A percentile compares a stretch with the other conserved stretches of the same genome.
Conservation (phyloP, 53 echinoderm and acorn worm genomes). For the Mesocentrotus franciscanus region DNA sequence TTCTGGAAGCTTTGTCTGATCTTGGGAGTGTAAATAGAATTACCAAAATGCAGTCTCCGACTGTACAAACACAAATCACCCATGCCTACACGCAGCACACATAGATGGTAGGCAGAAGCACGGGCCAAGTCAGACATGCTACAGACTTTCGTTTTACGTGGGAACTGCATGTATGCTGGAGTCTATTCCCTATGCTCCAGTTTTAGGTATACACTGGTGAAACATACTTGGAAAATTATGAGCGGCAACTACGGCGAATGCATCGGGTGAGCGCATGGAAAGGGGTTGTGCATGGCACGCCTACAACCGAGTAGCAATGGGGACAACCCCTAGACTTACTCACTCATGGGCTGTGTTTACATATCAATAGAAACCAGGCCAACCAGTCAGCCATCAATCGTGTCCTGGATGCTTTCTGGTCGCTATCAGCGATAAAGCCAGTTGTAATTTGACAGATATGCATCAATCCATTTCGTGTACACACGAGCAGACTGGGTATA, state of each 20-base stretch:
- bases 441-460: slow-evolving; percentile 57
- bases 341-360: not conserved
- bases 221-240: not conserved
- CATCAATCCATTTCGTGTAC: slow-evolving; percentile 37
- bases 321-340: slow-evolving; percentile 9
- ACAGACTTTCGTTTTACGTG: not conserved
- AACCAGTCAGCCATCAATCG: slow-evolving; percentile 37
- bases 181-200: not conserved
- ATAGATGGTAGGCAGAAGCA: not conserved
- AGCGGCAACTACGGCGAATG: not conserved
- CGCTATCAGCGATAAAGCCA: slow-evolving; percentile 50
- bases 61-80: not conserved
- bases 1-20: slow-evolving; percentile 23
- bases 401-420: slow-evolving; percentile 7
- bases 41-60: slow-evolving; percentile 18
- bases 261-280: not conserved
- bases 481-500: not conserved
- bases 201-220: not conserved
- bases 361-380: slow-evolving; percentile 45
- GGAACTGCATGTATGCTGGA: not conserved
- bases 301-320: not conserved
- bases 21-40: slow-evolving; percentile 27
- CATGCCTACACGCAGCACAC: not conserved
- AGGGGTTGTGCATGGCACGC: not conserved
- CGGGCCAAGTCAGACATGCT: not conserved